Evolutionary conservation across 1,140 invertebrate species (phyloP).

Genomic region (Drosophila watanabei): DNA sequence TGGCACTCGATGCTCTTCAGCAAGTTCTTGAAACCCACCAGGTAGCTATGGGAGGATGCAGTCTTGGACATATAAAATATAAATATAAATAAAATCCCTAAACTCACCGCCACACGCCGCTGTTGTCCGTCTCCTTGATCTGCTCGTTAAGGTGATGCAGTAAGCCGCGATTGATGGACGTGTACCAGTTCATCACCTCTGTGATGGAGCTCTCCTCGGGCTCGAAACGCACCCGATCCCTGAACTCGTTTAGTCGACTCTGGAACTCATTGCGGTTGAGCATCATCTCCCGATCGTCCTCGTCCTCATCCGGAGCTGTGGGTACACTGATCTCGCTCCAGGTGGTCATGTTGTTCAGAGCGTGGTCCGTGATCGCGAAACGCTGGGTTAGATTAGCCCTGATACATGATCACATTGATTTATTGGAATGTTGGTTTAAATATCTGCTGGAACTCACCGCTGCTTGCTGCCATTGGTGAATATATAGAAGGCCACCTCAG

Average conservation of each 20-base stretch:
- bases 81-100: too few species aligned
- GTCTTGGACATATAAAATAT: neutral
- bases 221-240: slow-evolving; percentile 88
- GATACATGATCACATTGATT: slow-evolving; percentile 9
- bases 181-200: slow-evolving; percentile 93
- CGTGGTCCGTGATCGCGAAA: slow-evolving; percentile 90
- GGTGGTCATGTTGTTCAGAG: slow-evolving; percentile 91
- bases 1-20: slow-evolving; percentile 93
- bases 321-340: slow-evolving; percentile 89
- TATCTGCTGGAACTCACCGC: slow-evolving; percentile 86
- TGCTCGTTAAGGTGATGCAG: slow-evolving; percentile 93
- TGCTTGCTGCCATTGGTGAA: slow-evolving; percentile 92
- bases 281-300: slow-evolving; percentile 87
- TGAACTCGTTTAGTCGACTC: slow-evolving; percentile 89
- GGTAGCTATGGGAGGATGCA: slow-evolving; percentile 87
- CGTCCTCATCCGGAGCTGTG: slow-evolving; percentile 84
- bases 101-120: slow-evolving; percentile 92
- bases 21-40: slow-evolving; percentile 94
- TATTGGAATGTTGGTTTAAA: neutral
- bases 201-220: slow-evolving; percentile 89
- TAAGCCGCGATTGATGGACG: slow-evolving; percentile 91
- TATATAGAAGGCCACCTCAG: slow-evolving; percentile 94
- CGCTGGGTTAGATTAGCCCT: slow-evolving; percentile 91
- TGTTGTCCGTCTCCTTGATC: slow-evolving; percentile 94
- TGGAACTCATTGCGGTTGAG: slow-evolving; percentile 89